Base-by-base conservation (phyloP, 2,888 invertebrate genomes). In the Aphrophora alni region DNA sequence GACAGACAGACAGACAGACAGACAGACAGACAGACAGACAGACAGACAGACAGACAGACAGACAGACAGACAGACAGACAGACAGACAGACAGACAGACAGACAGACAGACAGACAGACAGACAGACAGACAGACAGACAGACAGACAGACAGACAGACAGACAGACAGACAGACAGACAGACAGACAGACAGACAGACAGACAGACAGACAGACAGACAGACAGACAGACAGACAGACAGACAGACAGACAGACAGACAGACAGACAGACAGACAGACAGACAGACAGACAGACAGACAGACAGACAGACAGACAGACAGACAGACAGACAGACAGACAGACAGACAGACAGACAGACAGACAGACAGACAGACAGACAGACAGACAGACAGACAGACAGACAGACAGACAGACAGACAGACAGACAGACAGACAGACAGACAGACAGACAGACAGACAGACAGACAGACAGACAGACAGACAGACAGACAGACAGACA, bases 21-120 rank as follows among this genome's bases (percentile, higher is more conserved):
- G 25, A 71, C 25, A 71, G 25, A 71, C 5, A 71, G 71, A 71
- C 5, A 71, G 71, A 71, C 5, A 71, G 71, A 71, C 5, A 71
- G 71, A 71, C 5, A 71, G 71, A 71, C 5, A 71, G 71, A 71
- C 5, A 71, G 71, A 71, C 5, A 71, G 71, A 71, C 5, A 71
- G 71, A 71, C 5, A 71, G 71, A 71, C 5, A 71, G 71, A 71
- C 5, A 71, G 25, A 71, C 25, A 71, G 8, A 71, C 25, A 71
- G 25, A 71, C 25, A 71, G 8, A 71, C 25, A 71, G 25, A 71
- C 25, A 71, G 25, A 71, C 25, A 71, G 25, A 71, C 25, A 71
- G 25, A 71, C 25, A 71, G 25, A 71, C 25, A 71, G 25, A 71
- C 25, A 71, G 25, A 71, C 25, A 71, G 25, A 71, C 25, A 71